phyloP scores from a whole-genome alignment of 2,113 vertebrate species.

The Bambusicola thoracicus region DNA sequence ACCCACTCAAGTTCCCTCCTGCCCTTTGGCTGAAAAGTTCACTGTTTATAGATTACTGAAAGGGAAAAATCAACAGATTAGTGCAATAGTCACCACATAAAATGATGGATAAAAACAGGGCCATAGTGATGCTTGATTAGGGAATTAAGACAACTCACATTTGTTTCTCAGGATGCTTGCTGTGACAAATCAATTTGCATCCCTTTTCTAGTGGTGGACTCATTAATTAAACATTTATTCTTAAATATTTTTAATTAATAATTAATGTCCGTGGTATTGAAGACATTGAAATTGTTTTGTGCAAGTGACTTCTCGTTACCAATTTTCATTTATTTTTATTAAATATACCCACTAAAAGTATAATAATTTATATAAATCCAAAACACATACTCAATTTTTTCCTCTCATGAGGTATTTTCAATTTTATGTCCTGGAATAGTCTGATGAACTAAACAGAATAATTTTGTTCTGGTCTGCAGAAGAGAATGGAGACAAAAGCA shows the following conservation, averaged over 20 bases:
- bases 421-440: background rate
- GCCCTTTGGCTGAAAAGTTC: background rate
- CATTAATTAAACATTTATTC: background rate
- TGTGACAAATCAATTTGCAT: background rate
- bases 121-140: background rate
- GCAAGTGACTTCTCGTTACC: background rate
- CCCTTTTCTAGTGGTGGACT: background rate
- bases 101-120: background rate
- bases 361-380: background rate
- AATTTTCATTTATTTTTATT: background rate
- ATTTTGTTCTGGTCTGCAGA: background rate
- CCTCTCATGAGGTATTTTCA: background rate
- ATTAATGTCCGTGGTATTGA: background rate
- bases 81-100: background rate
- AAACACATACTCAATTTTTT: background rate
- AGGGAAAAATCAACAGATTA: background rate
- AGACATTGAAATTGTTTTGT: background rate
- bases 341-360: rapidly evolving
- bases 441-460: background rate
- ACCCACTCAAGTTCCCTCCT: background rate
- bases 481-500: background rate
- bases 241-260: no score
- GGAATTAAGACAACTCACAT: background rate
- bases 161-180: background rate
- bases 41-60: background rate